Evolutionary conservation across 2,888 invertebrate species (phyloP).

Genomic region (Ochropleura plecta): DNA sequence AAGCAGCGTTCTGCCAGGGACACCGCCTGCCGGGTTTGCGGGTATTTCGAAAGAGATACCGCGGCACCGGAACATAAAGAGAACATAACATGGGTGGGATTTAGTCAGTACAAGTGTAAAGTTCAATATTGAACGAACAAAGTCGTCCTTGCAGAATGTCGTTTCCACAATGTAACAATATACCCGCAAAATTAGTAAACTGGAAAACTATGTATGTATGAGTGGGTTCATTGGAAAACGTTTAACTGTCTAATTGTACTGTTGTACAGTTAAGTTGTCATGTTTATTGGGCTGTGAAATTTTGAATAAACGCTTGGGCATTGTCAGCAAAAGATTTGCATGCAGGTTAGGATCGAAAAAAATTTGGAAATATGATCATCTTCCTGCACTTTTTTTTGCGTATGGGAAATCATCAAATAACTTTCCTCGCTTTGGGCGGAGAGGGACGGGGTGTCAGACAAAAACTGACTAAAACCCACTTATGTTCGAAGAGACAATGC

Average conservation of each 20-base stretch:
- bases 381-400: too few species aligned
- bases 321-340: not conserved
- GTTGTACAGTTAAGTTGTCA: not conserved
- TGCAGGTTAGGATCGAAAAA: not conserved
- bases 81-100: too few species aligned
- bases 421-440: too few species aligned
- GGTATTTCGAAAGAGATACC: too few species aligned
- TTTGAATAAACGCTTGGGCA: not conserved
- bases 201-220: conserved; percentile 45
- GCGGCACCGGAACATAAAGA: too few species aligned
- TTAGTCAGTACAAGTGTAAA: conserved; percentile 1
- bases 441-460: too few species aligned
- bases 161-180: conserved; percentile 33
- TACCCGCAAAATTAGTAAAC: conserved; percentile 30
- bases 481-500: not conserved
- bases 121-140: conserved; percentile 23
- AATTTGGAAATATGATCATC: not conserved
- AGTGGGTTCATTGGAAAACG: conserved; percentile 28
- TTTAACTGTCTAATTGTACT: conserved; percentile 22
- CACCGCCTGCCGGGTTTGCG: too few species aligned
- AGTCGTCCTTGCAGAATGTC: conserved; percentile 33
- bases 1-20: too few species aligned
- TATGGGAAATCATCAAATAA: too few species aligned
- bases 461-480: too few species aligned
- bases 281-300: conserved; percentile 6